These are phyloP conservation scores for Ectropis grisescens DNA, from an alignment of 1,140 invertebrate genomes.

Conservation along the genomic window DNA sequence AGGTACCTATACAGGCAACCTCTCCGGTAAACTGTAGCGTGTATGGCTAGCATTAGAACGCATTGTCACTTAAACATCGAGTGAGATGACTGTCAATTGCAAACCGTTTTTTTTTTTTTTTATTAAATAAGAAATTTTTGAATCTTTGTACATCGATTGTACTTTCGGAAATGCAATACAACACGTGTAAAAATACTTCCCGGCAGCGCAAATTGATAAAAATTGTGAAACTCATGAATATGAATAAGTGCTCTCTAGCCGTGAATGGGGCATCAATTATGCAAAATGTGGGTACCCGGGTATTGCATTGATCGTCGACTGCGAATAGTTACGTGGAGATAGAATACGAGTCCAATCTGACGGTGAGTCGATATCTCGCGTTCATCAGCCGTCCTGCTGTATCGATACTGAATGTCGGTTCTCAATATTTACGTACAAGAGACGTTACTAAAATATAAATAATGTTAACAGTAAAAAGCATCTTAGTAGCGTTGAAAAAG, in stretches of 20 bases:
- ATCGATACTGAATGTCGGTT: slow-evolving; percentile 19
- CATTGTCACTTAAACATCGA: too few species aligned
- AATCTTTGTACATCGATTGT: slow-evolving; percentile 57
- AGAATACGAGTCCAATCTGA: slow-evolving; percentile 29
- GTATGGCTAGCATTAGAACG: too few species aligned
- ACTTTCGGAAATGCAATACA: slow-evolving; percentile 46
- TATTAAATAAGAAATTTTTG: too few species aligned
- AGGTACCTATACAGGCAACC: too few species aligned
- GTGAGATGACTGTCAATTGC: too few species aligned
- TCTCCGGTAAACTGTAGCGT: too few species aligned
- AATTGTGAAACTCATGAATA: slow-evolving; percentile 67
- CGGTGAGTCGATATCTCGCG: slow-evolving; percentile 28
- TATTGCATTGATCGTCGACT: slow-evolving; percentile 47
- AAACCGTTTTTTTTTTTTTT: too few species aligned
- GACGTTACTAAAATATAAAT: too few species aligned
- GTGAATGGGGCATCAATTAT: slow-evolving; percentile 65
- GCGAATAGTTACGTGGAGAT: slow-evolving; percentile 19
- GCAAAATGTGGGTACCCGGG: slow-evolving; percentile 43
- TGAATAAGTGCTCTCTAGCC: slow-evolving; percentile 56
- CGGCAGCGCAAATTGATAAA: slow-evolving; percentile 60
- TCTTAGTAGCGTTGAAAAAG: too few species aligned
- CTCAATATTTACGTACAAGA: too few species aligned
- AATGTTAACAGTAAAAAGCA: too few species aligned
- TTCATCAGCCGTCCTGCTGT: slow-evolving; percentile 18
- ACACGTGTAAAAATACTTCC: slow-evolving; percentile 58